These are phyloP conservation scores for Drosophila tanythrix DNA, from an alignment of 2,888 invertebrate species.

Conservation along the genomic window DNA sequence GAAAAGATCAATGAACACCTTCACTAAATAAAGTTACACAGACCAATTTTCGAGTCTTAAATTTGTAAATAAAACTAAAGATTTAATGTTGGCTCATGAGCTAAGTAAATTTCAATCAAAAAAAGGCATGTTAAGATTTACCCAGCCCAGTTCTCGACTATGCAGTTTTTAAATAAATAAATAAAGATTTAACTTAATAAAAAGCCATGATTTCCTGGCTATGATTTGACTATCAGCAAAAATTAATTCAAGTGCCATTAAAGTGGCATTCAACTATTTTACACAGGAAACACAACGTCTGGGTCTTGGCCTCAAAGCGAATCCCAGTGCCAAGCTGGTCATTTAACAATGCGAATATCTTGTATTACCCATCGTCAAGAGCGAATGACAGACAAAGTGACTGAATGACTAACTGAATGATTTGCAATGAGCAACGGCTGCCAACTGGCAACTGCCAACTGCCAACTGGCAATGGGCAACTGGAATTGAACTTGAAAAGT, in stretches of 20 bases:
- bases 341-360: constrained; percentile 41
- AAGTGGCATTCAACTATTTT: constrained; percentile 14
- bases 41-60: neutral
- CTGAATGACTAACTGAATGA: constrained; percentile 64
- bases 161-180: neutral
- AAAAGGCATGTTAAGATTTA: neutral
- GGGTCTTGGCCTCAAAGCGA: constrained; percentile 23
- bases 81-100: neutral
- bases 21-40: neutral
- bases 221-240: constrained; percentile 19
- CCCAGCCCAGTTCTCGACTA: neutral
- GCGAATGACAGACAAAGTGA: constrained; percentile 15
- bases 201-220: constrained; percentile 22
- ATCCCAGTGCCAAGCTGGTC: constrained; percentile 32
- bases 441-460: constrained; percentile 17
- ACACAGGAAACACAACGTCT: constrained; percentile 51
- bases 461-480: constrained; percentile 9
- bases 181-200: neutral
- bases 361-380: constrained; percentile 14
- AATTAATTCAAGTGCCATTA: constrained; percentile 31
- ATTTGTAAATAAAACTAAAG: neutral
- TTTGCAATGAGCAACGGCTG: constrained; percentile 54
- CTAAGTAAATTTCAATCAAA: neutral
- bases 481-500: constrained; percentile 76
- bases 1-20: too few relatives aligned